Base-by-base conservation (phyloP, 2,888 invertebrate genomes). In the Nemotelus pantherinus region DNA sequence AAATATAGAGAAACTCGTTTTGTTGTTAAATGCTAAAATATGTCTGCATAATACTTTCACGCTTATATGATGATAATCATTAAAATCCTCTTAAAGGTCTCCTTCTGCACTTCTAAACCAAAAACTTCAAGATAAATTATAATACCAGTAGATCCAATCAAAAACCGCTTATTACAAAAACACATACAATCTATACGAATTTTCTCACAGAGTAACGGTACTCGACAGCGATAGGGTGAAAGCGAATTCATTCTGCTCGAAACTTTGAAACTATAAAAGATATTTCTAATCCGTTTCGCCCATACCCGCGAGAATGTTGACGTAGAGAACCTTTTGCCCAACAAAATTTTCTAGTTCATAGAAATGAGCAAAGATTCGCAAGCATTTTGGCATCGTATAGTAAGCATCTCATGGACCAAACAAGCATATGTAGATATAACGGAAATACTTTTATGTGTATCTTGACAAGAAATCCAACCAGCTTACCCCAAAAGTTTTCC, bases 291-390 rank as follows among this genome's bases (percentile, higher is more conserved):
- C 70, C 50, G 25, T 63, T 63, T 55, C 39, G 53, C 70, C 44
- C 55, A 53, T 70, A 43, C 53, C 5, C 53, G 53, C 41, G 10
- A 55, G 47, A 44, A 47, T 53, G 50, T 43, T 41, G 55, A 55
- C 70, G 55, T 55, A 70, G 70, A 55, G 53, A 55, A 47, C 70
- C 53, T 55, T 55, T 10, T 55, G 53, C 53, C 70, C 47, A 43
- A 5, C 47, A 45, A 70, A 70, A 70, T 70, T 70, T 70, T 70
- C 53, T 70, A 70, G 70, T 70, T 70, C 70, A 70, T 39, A 48
- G 53, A 65, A 70, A 70, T 70, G 70, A 70, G 55, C 70, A 70
- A 70, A 70, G 55, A 70, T 55, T 70, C 25, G 41, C 41, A 55
- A 70, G 25, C 5, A 43, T n/a, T 70, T 55, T 10, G 5, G 41